These are phyloP conservation scores for Sinohyriopsis cumingii DNA, from an alignment of 2,888 invertebrate genomes.

Conservation along the genomic window DNA sequence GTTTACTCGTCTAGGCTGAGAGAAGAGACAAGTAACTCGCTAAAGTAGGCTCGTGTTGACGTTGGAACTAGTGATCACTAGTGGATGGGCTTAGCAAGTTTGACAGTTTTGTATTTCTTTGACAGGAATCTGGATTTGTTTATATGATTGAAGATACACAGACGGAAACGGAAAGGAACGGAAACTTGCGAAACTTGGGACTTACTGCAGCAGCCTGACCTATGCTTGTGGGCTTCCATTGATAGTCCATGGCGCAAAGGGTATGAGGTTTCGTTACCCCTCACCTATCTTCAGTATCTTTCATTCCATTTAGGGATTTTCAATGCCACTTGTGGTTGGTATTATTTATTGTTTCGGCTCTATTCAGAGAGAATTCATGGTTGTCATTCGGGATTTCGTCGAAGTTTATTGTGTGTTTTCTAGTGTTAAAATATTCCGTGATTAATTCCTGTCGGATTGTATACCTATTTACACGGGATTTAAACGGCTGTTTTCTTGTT, in stretches of 20 bases:
- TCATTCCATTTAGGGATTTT: background rate
- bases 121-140: conserved; percentile 65
- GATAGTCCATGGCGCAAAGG: conserved; percentile 61
- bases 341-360: conserved; percentile 5
- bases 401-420: conserved; percentile 10
- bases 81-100: conserved; percentile 59
- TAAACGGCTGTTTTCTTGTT: conserved; percentile 16
- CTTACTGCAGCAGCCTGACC: conserved; percentile 38
- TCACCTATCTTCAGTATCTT: conserved; percentile 37
- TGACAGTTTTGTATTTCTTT: conserved; percentile 67
- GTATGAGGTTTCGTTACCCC: conserved; percentile 43
- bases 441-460: conserved; percentile 3
- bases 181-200: conserved; percentile 38
- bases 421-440: conserved; percentile 8
- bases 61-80: conserved; percentile 36
- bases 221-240: conserved; percentile 40
- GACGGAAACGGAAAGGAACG: conserved; percentile 32
- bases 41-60: conserved; percentile 64
- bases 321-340: conserved; percentile 2
- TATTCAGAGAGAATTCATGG: conserved; percentile 1
- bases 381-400: conserved; percentile 9
- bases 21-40: conserved; percentile 63
- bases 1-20: conserved; percentile 61
- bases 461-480: background rate
- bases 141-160: conserved; percentile 50